Evolutionary conservation across 1,140 invertebrate genomes (phyloP), one percentile per base, ranked within the genome.

Genomic region (Heliothis subflexa): DNA sequence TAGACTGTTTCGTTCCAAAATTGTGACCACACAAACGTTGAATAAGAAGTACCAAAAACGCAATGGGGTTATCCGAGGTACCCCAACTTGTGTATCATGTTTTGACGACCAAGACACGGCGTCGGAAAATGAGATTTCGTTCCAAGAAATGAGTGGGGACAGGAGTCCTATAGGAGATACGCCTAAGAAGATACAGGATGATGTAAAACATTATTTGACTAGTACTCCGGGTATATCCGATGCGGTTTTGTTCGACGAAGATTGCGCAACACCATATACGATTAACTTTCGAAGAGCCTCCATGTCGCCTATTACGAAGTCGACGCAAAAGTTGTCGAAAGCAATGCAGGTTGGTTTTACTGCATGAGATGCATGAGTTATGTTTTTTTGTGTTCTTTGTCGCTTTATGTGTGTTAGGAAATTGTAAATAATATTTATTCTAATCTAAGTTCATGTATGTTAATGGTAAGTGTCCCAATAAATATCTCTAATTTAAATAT

Each of bases 291-390:
- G 96, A 55, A 95, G 97, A 78, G 96, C 96, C 54, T 97, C 97
- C 57, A 98, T 98, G 97, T 98, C 97, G 10, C 97, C 97, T 1
- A 98, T 98, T 71, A 98, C 97, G 0, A 97, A 97, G 85, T 98
- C 97, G 0, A 96, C 97, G 7, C 97, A 97, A 87, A 96, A 97
- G 90, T 97, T 98, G 96, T 96, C 97, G 2, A 97, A 97, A 91
- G 96, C 97, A 57, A 98, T 98, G 97, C 97, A 98, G 97, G 97
- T 98, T 95, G 92, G 89, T 82, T 81, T 33, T 40, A 33, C 47
- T 59, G 59, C 75, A 79, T 89, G 64, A 82, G 80, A 81, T 68
- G 83, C 85, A 83, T 86, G 83, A 84, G 49, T 80, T 74, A 16
- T 85, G 55, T 84, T 52, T 62, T 68, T 52, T 55, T 73, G 52